Evolutionary conservation across 2,113 vertebrate species (phyloP), one percentile per base, ranked within the genome.

Genomic region (Trematomus loennbergii): DNA sequence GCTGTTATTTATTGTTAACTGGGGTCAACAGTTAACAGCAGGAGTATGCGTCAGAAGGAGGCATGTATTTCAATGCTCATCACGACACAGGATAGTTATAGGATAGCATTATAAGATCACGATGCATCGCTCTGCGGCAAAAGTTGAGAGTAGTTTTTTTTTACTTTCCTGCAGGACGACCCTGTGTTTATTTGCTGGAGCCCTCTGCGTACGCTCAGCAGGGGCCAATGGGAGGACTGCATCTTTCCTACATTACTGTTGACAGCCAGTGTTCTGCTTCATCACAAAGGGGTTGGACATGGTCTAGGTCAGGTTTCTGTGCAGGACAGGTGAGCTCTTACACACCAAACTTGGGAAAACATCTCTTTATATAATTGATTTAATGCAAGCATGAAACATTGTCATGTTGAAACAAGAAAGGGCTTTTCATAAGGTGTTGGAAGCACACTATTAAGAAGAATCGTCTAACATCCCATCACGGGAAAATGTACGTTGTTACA

Each of bases 1-100:
- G 73, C 22, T 2, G 4, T 40, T 54, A 55, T 53, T 72, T 69
- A 2, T 16, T 6, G 52, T 57, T 59, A 70, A 76, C 59, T 36
- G 50, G 25, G 6, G 60, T 13, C 13, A 5, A 64, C 15, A 25
- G 43, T 25, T 48, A 9, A 20, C 36, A 12, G 18, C n/a, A 4
- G n/a, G 15, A 16, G 46, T 48, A 22, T 12, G 11, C 1, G 45
- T 16, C 45, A 9, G 15, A 25, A 18, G 20, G 58, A 63, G 5
- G 20, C 18, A 33, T 2, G 5, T 54, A 8, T 53, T 20, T 16
- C 1, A 48, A 17, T 1, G 36, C 58, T 60, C n/a, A 4, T 8
- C 2, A 17, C 18, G 36, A 7, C 8, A 40, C 36, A 40, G 36
- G 36, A 40, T 9, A 40, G 36, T 40, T 8, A 40, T 40, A 40